These are phyloP conservation scores for Squalus acanthias DNA, from an alignment of 2,797 vertebrate species.

Conservation along the genomic window DNA sequence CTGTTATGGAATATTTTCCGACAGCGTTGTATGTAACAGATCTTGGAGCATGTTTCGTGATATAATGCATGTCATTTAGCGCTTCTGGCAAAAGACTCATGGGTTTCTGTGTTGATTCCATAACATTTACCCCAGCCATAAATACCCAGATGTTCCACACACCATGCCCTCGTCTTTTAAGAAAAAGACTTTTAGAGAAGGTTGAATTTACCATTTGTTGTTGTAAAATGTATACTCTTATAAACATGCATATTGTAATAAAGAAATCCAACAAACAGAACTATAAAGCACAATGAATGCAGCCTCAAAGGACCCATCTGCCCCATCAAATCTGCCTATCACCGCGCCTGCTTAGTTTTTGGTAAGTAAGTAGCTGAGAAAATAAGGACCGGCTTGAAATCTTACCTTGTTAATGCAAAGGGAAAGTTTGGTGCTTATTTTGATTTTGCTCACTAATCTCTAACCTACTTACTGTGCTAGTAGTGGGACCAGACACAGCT, in stretches of 20 bases:
- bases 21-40: background rate
- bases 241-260: background rate
- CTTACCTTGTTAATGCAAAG: background rate
- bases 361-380: background rate
- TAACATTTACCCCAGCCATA: background rate
- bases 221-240: background rate
- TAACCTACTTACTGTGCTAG: background rate
- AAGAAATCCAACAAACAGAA: background rate
- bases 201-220: background rate
- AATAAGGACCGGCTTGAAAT: background rate
- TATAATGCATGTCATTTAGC: background rate
- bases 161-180: background rate
- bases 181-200: background rate
- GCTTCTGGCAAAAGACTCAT: background rate
- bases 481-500: background rate
- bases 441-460: background rate
- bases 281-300: background rate
- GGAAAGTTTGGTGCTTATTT: background rate
- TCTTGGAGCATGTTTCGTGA: background rate
- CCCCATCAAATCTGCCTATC: background rate
- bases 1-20: background rate
- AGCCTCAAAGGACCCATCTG: background rate
- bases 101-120: background rate
- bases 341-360: background rate
- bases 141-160: background rate